Evolutionary conservation across 1,140 invertebrate species (phyloP).

Genomic region (Ptiloglossa arizonensis): DNA sequence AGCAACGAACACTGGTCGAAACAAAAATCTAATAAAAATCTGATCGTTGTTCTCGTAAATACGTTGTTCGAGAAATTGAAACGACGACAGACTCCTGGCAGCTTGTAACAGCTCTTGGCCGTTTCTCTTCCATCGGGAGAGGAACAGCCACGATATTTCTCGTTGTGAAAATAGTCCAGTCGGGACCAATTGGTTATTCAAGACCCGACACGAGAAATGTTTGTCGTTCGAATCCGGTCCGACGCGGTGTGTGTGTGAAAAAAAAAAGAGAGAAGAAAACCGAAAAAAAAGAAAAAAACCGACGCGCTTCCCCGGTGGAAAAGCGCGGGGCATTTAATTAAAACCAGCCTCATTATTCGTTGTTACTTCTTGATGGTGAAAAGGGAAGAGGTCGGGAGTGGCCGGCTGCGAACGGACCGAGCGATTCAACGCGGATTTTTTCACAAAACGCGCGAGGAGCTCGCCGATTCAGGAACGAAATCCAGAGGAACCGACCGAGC

Average conservation of each 20-base stretch:
- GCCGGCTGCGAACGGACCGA: constrained; percentile 18
- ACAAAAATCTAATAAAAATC: too few relatives aligned
- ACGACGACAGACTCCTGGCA: too few relatives aligned
- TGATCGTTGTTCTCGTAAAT: too few relatives aligned
- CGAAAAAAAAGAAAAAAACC: background rate
- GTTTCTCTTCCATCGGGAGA: background rate
- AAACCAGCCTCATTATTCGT: constrained; percentile 32
- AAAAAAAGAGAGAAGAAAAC: too few relatives aligned
- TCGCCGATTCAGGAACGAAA: background rate
- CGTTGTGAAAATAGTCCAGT: background rate
- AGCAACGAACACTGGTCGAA: too few relatives aligned
- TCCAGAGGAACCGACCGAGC: background rate
- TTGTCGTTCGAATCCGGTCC: background rate
- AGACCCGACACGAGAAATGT: background rate
- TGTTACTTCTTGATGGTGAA: background rate
- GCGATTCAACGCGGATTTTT: constrained; percentile 31
- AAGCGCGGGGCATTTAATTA: constrained; percentile 13
- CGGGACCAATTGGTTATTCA: background rate
- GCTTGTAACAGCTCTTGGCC: too few relatives aligned
- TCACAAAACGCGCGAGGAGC: constrained; percentile 5
- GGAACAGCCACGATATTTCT: background rate
- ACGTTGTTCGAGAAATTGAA: too few relatives aligned
- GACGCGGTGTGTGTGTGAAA: too few relatives aligned
- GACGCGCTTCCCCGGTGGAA: background rate
- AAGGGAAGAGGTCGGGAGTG: background rate